Evolutionary conservation across 1,140 invertebrate genomes (phyloP), one percentile per base, ranked within the genome.

Genomic region (Papilio dardanus): DNA sequence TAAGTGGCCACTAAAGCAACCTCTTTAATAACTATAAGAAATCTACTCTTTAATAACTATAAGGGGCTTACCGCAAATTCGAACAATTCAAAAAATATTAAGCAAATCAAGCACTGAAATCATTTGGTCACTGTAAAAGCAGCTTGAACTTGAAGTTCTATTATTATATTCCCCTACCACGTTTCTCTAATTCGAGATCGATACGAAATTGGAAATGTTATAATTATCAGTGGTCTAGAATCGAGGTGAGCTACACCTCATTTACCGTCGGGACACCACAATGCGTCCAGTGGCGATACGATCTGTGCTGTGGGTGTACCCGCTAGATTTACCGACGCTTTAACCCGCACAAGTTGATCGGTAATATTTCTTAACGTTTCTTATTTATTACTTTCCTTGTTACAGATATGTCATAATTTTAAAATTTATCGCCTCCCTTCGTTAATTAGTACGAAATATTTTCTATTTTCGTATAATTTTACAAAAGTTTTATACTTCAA

Each of bases 311-410:
- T 88, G 86, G 84, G 84, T 86, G 88, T 83, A 89, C 79, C 81
- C 77, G 80, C 75, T 79, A 83, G 85, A 87, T 88, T 87, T 88
- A 88, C 85, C 79, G 83, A 82, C 82, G 78, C 74, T 81, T 86
- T 86, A 82, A 82, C 83, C 87, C 82, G 81, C 84, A 88, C 83
- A 87, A 86, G 86, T 83, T 86, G 84, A 87, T 89, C 88, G 85
- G 85, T 87, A 86, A 86, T 89, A 76, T 76, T 69, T 74, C 74
- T 73, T 54, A 54, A 16, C 16, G 42, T 73, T 71, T 71, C 69
- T 73, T 73, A 73, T 73, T 73, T 73, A 73, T 73, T 31, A 46
- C 71, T 30, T 31, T 19, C 21, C 71, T 24, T 71, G 71, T 33
- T 73, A 73, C 71, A 73, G 71, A 73, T 73, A 31, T 58, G 71